These are phyloP conservation scores for Brienomyrus longianalis DNA, from an alignment of 2,113 vertebrate genomes.

Conservation along the genomic window DNA sequence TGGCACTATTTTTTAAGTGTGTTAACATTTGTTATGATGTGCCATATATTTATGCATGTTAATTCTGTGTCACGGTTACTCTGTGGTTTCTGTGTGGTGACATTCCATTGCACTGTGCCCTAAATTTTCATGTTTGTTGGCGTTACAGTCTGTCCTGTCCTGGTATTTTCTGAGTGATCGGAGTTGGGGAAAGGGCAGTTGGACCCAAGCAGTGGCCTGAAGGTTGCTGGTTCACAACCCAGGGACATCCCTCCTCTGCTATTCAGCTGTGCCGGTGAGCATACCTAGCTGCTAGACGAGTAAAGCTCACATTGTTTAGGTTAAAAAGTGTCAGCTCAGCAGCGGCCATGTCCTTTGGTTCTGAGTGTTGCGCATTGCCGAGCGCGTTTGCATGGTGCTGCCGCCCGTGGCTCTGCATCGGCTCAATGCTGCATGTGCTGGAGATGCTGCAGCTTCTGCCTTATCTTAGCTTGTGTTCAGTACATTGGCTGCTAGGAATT, in stretches of 20 bases:
- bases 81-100: background rate
- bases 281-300: background rate
- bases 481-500: background rate
- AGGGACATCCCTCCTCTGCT: background rate
- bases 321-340: background rate
- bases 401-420: background rate
- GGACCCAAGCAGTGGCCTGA: background rate
- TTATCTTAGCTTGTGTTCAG: background rate
- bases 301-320: background rate
- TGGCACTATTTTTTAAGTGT: background rate
- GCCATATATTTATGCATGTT: background rate
- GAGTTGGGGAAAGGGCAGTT: background rate
- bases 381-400: background rate
- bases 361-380: background rate
- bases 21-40: conserved; percentile 1
- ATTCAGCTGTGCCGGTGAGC: background rate
- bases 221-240: background rate
- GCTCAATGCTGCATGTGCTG: background rate
- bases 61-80: background rate
- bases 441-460: conserved; percentile 1
- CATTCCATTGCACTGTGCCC: background rate
- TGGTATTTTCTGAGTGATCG: background rate
- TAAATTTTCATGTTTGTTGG: background rate
- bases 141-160: background rate
- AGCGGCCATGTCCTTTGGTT: background rate